Percentiles rank a stretch among this genome's conserved stretches.
Evolutionary conservation across 2,888 invertebrate species (phyloP).

Genomic region (Oligia strigilis): DNA sequence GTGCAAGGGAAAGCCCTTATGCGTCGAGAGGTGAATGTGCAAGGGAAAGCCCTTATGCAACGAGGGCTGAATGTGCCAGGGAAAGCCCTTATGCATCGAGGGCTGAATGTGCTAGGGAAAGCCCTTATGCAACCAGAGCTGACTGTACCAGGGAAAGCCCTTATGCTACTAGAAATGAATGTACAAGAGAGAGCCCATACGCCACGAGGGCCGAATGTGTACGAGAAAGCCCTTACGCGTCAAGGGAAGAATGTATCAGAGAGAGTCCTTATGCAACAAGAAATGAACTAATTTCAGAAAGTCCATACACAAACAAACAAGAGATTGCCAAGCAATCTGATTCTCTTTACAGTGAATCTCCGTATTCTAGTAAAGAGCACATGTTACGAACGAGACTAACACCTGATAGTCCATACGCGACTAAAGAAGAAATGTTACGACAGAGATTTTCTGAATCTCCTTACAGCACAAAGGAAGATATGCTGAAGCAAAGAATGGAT

Average conservation of each 20-base stretch:
- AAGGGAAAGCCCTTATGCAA: constrained; percentile 68
- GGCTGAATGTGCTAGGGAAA: constrained; percentile 59
- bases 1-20: constrained; percentile 65
- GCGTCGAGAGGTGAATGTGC: constrained; percentile 55
- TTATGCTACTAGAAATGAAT: constrained; percentile 70
- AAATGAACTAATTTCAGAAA: constrained; percentile 73
- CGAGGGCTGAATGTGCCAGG: constrained; percentile 56
- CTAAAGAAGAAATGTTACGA: constrained; percentile 89
- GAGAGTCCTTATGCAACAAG: constrained; percentile 71
- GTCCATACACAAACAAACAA: constrained; percentile 77
- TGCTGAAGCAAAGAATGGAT: constrained; percentile 87
- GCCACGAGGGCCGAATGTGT: constrained; percentile 71
- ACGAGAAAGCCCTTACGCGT: constrained; percentile 71
- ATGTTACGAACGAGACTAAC: constrained; percentile 83
- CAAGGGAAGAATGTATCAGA: constrained; percentile 71
- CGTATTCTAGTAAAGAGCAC: constrained; percentile 88
- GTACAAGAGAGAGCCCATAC: constrained; percentile 72
- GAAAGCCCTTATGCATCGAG: constrained; percentile 68
- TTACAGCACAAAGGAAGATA: constrained; percentile 88
- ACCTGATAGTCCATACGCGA: constrained; percentile 85
- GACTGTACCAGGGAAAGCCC: constrained; percentile 58
- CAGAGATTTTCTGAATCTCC: constrained; percentile 89
- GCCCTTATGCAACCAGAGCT: constrained; percentile 65
- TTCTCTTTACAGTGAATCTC: constrained; percentile 83
- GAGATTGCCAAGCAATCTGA: constrained; percentile 81